phyloP scores from a whole-genome alignment of 35 echinoderm and acorn worm species.

The Anneissia japonica region DNA sequence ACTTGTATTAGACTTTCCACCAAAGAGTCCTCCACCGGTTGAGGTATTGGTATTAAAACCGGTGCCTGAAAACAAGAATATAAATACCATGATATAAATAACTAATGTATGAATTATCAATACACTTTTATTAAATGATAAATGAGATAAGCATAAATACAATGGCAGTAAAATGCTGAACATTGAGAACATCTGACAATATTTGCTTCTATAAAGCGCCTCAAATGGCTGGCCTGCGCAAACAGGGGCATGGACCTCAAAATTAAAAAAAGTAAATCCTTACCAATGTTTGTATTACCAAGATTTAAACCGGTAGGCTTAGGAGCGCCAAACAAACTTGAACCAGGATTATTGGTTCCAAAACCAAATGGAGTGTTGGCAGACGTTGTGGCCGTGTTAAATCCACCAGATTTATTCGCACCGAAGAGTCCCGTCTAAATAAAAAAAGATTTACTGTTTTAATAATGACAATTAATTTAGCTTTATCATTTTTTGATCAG shows the following conservation, averaged over 20 bases:
- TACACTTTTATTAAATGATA: too few species aligned
- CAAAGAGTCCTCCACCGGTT: constrained; percentile 22
- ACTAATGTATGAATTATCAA: background rate
- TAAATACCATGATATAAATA: background rate
- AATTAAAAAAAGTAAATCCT: too few species aligned
- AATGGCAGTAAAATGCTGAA: too few species aligned
- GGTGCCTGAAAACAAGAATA: background rate
- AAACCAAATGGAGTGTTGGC: background rate
- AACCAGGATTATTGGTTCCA: constrained; percentile 16
- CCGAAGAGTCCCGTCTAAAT: constrained; percentile 19
- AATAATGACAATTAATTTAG: background rate
- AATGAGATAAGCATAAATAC: too few species aligned
- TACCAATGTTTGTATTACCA: background rate
- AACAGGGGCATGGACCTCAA: too few species aligned
- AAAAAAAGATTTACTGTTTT: background rate
- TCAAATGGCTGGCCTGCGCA: too few species aligned
- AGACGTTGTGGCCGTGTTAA: background rate
- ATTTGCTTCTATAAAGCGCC: too few species aligned
- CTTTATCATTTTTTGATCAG: constrained; percentile 2
- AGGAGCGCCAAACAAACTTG: constrained; percentile 29
- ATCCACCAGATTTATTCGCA: constrained; percentile 27
- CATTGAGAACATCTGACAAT: too few species aligned
- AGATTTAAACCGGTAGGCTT: constrained; percentile 20
- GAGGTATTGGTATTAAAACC: constrained; percentile 1
- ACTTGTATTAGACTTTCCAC: constrained; percentile 21